Evolutionary conservation across 2,797 vertebrate species (phyloP), one percentile per base, ranked within the genome.

Genomic region (Siniperca scherzeri): DNA sequence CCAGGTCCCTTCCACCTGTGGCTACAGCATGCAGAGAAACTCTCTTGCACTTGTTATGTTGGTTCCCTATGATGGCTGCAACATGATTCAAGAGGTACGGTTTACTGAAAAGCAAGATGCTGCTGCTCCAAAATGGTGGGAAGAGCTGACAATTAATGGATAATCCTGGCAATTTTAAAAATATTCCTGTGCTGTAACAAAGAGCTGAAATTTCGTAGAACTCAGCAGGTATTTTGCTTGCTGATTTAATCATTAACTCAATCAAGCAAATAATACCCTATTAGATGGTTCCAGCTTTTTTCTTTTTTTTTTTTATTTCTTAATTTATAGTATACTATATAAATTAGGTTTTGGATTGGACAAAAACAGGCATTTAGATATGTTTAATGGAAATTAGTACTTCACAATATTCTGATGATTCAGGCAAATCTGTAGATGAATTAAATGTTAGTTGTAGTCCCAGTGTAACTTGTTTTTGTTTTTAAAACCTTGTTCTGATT

Each of bases 11-110:
- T 9, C 76, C 25, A 60, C 40, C 38, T 95, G 94, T 89, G 92
- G 92, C 75, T 95, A 94, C 81, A 91, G 1, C 52, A 85, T 91
- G 62, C 81, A 86, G 6, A 86, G 21, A 25, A 90, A 88, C 67
- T 6, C 87, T 0, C 11, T 86, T 42, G 77, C 56, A 1, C 76
- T 95, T 4, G 22, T 82, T 7, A 50, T 94, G 83, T 10, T 67
- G 12, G 83, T 89, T 70, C 91, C 93, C 4, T 95, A 85, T 77
- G 46, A 81, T 78, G 92, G 91, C 53, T 95, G 93, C 81, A 86
- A 87, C 57, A 65, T 94, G 27, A 10, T 82, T 64, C 77, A 91
- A 79, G 68, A 91, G 90, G 92, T 93, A 30, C 30, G 84, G 60
- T 7, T 46, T 74, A 19, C 6, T 44, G 0, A 46, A 73, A 66